phyloP scores from a whole-genome alignment of 2,797 vertebrate genomes.

The Tolypeutes matacus region DNA sequence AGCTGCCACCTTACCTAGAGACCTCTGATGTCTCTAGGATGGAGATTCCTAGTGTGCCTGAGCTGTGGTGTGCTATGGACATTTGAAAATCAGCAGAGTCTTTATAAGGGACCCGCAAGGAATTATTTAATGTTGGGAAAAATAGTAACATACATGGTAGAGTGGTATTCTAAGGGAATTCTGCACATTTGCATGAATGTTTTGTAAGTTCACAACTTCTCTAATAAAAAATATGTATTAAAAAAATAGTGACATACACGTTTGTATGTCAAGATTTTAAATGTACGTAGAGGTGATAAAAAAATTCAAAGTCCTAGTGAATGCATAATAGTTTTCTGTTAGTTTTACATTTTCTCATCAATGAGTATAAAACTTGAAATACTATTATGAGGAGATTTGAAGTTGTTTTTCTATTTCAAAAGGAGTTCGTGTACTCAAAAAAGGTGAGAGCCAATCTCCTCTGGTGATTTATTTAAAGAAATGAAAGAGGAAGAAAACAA shows the following conservation, averaged over 20 bases:
- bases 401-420: conserved; percentile 43
- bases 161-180: no score
- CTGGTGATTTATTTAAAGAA: background rate
- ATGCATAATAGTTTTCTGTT: background rate
- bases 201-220: no score
- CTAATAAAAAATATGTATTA: no score
- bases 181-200: no score
- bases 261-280: background rate
- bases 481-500: background rate
- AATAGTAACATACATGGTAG: background rate
- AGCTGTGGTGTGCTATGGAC: background rate
- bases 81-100: background rate
- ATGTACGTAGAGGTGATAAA: background rate
- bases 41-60: background rate
- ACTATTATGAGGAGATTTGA: conserved; percentile 6
- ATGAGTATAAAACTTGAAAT: background rate
- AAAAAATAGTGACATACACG: background rate
- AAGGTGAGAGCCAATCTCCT: background rate
- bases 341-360: background rate
- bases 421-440: background rate
- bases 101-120: background rate
- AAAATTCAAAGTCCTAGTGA: background rate
- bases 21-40: background rate
- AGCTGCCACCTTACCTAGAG: background rate
- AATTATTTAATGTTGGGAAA: background rate